Percentiles rank a stretch among this genome's conserved stretches.
Conservation (phyloP, 1,140 invertebrate species). For the Bathynomus jamesi region DNA sequence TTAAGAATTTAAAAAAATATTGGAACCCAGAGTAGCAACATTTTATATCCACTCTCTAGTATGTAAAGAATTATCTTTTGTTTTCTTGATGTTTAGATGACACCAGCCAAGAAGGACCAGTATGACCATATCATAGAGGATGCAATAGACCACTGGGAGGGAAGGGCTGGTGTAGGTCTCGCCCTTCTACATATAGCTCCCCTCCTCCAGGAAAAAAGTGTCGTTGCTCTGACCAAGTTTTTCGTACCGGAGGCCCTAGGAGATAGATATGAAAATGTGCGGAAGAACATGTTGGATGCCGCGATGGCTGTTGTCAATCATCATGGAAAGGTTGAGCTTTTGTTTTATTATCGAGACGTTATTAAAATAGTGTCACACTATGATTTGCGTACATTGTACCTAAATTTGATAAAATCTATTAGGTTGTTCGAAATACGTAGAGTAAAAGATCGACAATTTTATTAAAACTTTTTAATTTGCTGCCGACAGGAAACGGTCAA, state of each 20-base stretch:
- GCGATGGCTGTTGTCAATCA: constrained; percentile 82
- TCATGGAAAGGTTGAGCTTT: constrained; percentile 82
- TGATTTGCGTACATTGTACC: not conserved
- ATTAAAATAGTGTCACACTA: not conserved
- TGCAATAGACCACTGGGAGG: constrained; percentile 78
- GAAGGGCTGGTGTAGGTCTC: constrained; percentile 75
- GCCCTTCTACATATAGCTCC: constrained; percentile 50
- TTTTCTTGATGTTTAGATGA: constrained; percentile 58
- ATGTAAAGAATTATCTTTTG: no score
- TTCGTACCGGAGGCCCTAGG: constrained; percentile 80
- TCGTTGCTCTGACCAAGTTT: constrained; percentile 42
- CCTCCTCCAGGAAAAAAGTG: constrained; percentile 21
- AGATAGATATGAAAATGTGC: constrained; percentile 72
- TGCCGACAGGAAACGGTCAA: constrained; percentile 49
- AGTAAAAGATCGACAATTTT: no score
- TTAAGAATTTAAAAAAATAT: no score
- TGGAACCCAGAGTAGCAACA: no score
- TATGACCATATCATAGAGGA: constrained; percentile 82
- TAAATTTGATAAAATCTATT: constrained; percentile 44
- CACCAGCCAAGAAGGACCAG: constrained; percentile 77
- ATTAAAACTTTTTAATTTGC: no score
- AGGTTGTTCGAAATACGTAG: no score
- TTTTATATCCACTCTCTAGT: no score
- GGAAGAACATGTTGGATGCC: constrained; percentile 83
- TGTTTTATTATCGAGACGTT: not conserved